phyloP scores from a whole-genome alignment of 2,888 invertebrate genomes.

The Aromia moschata region DNA sequence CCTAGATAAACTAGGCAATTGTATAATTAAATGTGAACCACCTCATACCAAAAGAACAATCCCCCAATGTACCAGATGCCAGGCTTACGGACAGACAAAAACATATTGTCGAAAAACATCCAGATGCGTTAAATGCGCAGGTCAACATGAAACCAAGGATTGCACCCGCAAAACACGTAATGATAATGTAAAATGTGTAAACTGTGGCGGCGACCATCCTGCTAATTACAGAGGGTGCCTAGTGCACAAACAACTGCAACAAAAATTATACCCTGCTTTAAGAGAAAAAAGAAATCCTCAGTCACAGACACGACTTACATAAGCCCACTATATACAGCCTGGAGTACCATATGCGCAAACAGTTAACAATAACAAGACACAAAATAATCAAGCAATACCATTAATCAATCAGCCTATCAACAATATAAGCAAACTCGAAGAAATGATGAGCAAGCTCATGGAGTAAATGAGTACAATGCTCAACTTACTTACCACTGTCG shows the following conservation, averaged over 20 bases:
- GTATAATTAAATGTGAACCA: constrained; percentile 17
- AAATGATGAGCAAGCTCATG: constrained; percentile 34
- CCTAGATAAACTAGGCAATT: constrained; percentile 6
- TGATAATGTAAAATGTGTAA: constrained; percentile 34
- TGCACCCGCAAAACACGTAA: constrained; percentile 34
- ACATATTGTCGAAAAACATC: constrained; percentile 37
- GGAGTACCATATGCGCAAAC: constrained; percentile 5
- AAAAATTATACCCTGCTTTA: constrained; percentile 23
- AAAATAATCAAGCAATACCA: constrained; percentile 23
- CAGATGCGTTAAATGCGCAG: constrained; percentile 42
- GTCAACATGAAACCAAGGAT: constrained; percentile 35
- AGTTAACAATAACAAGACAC: constrained; percentile 10
- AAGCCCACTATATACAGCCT: constrained; percentile 1
- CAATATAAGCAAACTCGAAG: constrained; percentile 31
- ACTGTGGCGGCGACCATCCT: constrained; percentile 40
- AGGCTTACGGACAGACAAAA: constrained; percentile 43
- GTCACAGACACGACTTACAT: background rate
- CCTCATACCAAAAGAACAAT: constrained; percentile 27
- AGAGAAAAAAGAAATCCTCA: constrained; percentile 23
- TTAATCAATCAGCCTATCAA: constrained; percentile 25
- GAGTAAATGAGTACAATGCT: constrained; percentile 34
- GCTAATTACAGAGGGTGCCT: constrained; percentile 44
- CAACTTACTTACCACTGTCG: constrained; percentile 33
- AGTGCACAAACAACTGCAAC: constrained; percentile 35
- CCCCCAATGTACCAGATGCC: constrained; percentile 40